Evolutionary conservation across 2,797 vertebrate species (phyloP), one percentile per base, ranked within the genome.

Genomic region (Macroramphosus scolopax): DNA sequence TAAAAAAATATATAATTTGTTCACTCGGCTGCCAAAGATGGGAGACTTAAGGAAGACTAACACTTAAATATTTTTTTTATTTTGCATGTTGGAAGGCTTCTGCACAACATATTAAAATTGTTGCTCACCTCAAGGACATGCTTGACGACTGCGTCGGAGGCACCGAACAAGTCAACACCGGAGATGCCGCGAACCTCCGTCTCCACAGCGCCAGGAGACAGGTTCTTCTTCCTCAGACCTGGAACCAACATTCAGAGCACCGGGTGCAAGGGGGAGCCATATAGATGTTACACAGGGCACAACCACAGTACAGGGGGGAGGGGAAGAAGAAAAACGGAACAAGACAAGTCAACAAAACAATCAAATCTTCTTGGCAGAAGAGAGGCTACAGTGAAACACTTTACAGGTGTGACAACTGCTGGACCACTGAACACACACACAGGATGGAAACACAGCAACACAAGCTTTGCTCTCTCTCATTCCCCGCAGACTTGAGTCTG

Each of bases 191-290:
- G 89, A 32, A 97, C 94, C 0, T 98, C 96, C 0, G 94, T 92
- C 51, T 98, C 96, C 84, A 97, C 93, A 0, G 96, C 93, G 0
- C 96, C 94, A 0, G 96, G 96, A 32, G 95, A 96, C 6, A 98
- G 80, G 77, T 98, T 98, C 88, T 98, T 98, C 91, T 98, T 98
- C 71, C 96, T 90, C 50, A 98, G 83, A 81, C 96, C 96, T 92
- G 86, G 79, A 89, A 88, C 62, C 82, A 71, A 83, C 69, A 87
- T 73, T 85, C 75, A 87, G 84, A 89, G 63, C 26, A 79, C 36
- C 55, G 51, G 45, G 48, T 77, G 79, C 72, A 71, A 39, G 44
- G 58, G 34, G 77, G 61, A 58, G 61, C 66, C 86, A 64, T 63
- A 73, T 77, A 78, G 65, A 85, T 44, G 53, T 81, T 82, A 87